These are phyloP conservation scores for Mustelus asterias DNA, from an alignment of 2,113 vertebrate species.

Conservation along the genomic window DNA sequence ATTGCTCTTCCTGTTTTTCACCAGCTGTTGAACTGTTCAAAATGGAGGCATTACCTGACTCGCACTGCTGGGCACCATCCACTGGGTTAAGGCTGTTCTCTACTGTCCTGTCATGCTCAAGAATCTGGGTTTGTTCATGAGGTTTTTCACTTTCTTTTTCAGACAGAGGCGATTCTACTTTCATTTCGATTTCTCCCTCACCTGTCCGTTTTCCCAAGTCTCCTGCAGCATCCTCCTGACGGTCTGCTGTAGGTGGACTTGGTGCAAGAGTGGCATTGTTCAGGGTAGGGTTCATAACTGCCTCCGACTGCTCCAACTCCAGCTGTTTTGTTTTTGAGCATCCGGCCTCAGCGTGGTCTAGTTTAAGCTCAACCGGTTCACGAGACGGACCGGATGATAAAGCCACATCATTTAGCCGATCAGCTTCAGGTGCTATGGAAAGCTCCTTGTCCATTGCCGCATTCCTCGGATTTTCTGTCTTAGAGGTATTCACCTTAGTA, in stretches of 20 bases:
- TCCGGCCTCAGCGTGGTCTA: not conserved
- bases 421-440: not conserved
- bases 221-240: too few relatives aligned
- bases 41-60: not conserved
- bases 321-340: not conserved
- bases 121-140: not conserved
- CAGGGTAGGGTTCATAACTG: too few relatives aligned
- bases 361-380: not conserved
- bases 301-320: not conserved
- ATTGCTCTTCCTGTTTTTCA: not conserved
- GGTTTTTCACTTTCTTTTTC: slow-evolving; percentile 22
- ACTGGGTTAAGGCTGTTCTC: not conserved
- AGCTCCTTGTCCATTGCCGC: not conserved
- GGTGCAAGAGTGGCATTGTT: not conserved
- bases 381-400: not conserved
- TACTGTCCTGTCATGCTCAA: not conserved
- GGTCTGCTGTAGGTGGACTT: not conserved
- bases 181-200: not conserved
- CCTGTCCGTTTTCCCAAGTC: not conserved
- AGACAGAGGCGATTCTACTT: not conserved
- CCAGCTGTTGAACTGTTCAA: too few relatives aligned
- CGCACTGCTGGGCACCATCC: not conserved
- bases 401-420: not conserved
- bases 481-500: not conserved
- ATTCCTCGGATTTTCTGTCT: not conserved